Evolutionary conservation across 2,797 vertebrate species (phyloP).

Genomic region (Melanogrammus aeglefinus): DNA sequence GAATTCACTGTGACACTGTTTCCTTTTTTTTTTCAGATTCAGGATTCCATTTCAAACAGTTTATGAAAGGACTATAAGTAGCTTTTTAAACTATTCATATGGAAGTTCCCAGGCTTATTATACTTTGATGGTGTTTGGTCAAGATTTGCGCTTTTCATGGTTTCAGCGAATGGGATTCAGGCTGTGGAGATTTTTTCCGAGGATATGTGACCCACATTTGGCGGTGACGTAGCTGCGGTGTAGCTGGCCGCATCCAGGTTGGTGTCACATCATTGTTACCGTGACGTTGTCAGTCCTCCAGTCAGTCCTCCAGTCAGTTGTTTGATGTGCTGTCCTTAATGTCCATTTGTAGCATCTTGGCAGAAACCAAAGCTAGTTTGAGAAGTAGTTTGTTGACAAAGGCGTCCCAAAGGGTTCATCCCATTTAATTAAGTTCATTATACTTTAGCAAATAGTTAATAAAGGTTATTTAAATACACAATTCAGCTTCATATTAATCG

Average conservation of each 20-base stretch:
- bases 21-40: slow-evolving; percentile 45
- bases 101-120: slow-evolving; percentile 13
- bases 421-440: background rate
- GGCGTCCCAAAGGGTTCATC: background rate
- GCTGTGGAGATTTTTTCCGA: background rate
- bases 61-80: slow-evolving; percentile 43
- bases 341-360: background rate
- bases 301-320: too few species aligned
- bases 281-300: too few species aligned
- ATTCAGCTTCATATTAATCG: background rate
- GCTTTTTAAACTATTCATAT: slow-evolving; percentile 57
- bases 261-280: background rate
- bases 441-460: background rate
- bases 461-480: background rate
- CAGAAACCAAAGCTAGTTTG: background rate
- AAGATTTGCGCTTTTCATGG: background rate
- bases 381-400: background rate
- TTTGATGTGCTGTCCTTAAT: background rate
- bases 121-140: background rate
- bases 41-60: slow-evolving; percentile 46
- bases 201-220: background rate
- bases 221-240: background rate
- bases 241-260: too few species aligned
- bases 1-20: slow-evolving; percentile 55
- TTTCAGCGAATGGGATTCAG: background rate